Evolutionary conservation across 2,888 invertebrate genomes (phyloP).

Genomic region (Hirudinaria manillensis): DNA sequence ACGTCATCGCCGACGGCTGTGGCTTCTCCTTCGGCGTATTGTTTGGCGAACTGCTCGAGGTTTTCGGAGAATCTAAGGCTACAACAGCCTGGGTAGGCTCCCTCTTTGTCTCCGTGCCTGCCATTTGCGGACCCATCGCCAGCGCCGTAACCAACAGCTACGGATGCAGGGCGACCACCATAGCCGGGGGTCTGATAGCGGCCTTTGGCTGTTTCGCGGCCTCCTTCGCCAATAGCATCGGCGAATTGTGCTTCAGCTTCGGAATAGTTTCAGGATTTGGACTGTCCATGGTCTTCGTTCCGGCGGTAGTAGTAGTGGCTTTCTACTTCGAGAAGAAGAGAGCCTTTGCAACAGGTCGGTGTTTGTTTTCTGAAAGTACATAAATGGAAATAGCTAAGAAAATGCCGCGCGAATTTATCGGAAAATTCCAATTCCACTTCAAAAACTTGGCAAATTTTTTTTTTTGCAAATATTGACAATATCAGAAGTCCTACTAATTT

Average conservation of each 20-base stretch:
- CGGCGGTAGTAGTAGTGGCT: constrained; percentile 52
- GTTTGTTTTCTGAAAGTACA: neutral
- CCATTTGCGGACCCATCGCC: constrained; percentile 57
- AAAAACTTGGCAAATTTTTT: too few relatives aligned
- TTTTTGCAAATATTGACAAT: too few relatives aligned
- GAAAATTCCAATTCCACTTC: too few relatives aligned
- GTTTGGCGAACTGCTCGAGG: constrained; percentile 72
- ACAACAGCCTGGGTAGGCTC: constrained; percentile 77
- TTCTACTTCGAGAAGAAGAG: constrained; percentile 54
- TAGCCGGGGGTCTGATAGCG: constrained; percentile 50
- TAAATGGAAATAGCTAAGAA: neutral
- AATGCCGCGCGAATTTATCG: too few relatives aligned
- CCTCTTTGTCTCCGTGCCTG: constrained; percentile 82
- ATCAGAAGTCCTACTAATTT: too few relatives aligned
- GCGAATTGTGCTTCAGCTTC: constrained; percentile 50
- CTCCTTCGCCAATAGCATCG: constrained; percentile 46
- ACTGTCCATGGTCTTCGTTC: constrained; percentile 51
- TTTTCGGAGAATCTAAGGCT: constrained; percentile 38
- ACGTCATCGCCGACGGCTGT: constrained; percentile 77
- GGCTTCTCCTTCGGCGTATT: constrained; percentile 62
- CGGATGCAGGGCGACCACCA: constrained; percentile 50
- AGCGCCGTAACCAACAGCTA: constrained; percentile 50
- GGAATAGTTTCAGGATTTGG: constrained; percentile 52
- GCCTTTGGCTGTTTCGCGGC: constrained; percentile 48
- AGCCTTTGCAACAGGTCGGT: constrained; percentile 51